Conservation (phyloP, 2,888 invertebrate genomes). For the Machimus atricapillus region DNA sequence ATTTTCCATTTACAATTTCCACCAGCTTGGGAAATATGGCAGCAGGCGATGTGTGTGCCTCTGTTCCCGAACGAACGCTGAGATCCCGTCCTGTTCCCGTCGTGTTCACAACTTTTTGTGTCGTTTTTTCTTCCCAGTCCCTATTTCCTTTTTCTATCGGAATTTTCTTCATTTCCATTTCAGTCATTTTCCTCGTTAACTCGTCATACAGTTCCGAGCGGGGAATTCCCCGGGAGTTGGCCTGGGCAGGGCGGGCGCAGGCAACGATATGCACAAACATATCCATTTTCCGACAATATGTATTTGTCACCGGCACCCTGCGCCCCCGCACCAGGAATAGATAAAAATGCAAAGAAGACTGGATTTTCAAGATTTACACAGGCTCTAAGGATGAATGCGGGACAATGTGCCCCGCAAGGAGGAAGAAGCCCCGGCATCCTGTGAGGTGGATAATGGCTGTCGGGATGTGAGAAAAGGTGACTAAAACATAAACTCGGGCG, state of each 20-base stretch:
- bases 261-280: conserved; percentile 25
- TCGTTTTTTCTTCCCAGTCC: background rate
- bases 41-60: background rate
- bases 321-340: background rate
- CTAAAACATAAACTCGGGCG: conserved; percentile 19
- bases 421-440: background rate
- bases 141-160: background rate
- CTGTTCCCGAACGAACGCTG: background rate
- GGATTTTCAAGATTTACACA: conserved; percentile 28
- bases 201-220: conserved; percentile 4
- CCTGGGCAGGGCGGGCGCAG: background rate
- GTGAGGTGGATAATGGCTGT: conserved; percentile 21
- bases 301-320: background rate
- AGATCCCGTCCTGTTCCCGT: background rate
- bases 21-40: background rate
- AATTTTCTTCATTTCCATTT: conserved; percentile 30
- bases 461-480: conserved; percentile 18
- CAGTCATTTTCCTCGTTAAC: conserved; percentile 36
- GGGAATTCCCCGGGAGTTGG: background rate
- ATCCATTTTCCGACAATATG: conserved; percentile 19
- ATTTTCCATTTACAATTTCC: conserved; percentile 6
- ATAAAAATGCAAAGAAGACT: conserved; percentile 30
- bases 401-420: conserved; percentile 18
- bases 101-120: background rate
- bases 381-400: conserved; percentile 6